Evolutionary conservation across 1,140 invertebrate species (phyloP), one percentile per base, ranked within the genome.

Genomic region (Procambarus clarkii): DNA sequence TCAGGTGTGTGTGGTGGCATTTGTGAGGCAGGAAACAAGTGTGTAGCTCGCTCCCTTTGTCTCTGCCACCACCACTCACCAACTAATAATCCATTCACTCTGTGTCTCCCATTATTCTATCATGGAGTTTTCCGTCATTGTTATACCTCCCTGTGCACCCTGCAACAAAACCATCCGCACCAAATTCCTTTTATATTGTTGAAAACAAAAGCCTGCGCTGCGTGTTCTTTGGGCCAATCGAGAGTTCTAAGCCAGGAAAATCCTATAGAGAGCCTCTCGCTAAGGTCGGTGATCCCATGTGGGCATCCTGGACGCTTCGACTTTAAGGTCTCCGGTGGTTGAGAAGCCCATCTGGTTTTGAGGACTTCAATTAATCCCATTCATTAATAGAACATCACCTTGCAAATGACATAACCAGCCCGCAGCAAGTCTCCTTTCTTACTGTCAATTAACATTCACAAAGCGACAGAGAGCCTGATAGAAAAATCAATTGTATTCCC

Each of bases 331-430:
- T 76, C 58, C 48, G 15, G 1, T 9, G 60, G n/a, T 45, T 44
- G 58, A 18, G 44, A 81, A 24, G 46, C 46, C 84, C 71, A 50
- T 50, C 74, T 78, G 8, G 8, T 44, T 48, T 76, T 45, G 9
- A 79, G 50, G 85, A 60, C 79, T 89, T 89, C 87, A 89, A 89
- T 89, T 89, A 89, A 83, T 89, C 69, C 79, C 45, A 58, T 89
- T 89, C 87, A 89, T 89, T 89, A 89, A 89, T 89, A 89, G 45
- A 82, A 82, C 87, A 89, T 89, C 79, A 54, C 64, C 69, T 54
- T 71, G 79, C 87, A 89, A 89, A 89, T 89, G 87, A 89, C 87
- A 89, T 89, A 83, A 82, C 87, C 64, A 8, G 87, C 79, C 87
- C 64, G 60, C 78, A 82, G 87, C 79, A 74, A 82, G 80, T n/a